Evolutionary conservation across 1,140 invertebrate genomes (phyloP), one percentile per base, ranked within the genome.

Genomic region (Drosophila carrolli): DNA sequence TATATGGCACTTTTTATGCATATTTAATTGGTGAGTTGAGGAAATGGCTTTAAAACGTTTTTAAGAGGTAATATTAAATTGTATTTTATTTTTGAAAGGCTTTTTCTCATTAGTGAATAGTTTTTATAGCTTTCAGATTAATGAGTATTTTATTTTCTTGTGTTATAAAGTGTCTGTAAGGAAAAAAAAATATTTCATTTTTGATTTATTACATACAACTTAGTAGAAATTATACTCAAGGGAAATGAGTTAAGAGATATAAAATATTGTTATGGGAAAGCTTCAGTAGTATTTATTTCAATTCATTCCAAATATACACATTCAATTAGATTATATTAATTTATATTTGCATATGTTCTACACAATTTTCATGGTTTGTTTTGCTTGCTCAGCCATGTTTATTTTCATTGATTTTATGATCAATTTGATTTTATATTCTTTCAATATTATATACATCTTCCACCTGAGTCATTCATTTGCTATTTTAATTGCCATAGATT

Each of bases 401-500:
- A 23, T 43, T 66, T 66, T 35, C 37, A 51, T 16, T 53, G 13
- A 35, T 40, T 72, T 51, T n/a, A 55, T 55, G 41, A 14, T 47
- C 32, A n/a, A 58, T 61, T 72, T 32, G 11, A 23, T 53, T 47
- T 61, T 41, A 62, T 62, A 32, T 29, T 32, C 4, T 5, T 40
- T 29, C 6, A 10, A 10, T 54, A 27, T 35, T 47, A 60, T 46
- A 14, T 41, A 61, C 41, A 44, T 23, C 38, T 27, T 19, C 37
- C 41, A 37, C 38, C 19, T 61, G 51, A 62, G 27, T 61, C 48
- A 44, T 73, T 41, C 32, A 6, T 71, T 74, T 35, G 56, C 41
- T 55, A 55, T 68, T 57, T 75, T 65, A 75, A 75, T 75, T 63
- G 66, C 60, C 47, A 41, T 44, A 61, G 14, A 68, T 46, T 47